Evolutionary conservation across 1,140 invertebrate species (phyloP), one percentile per base, ranked within the genome.

Genomic region (Bombus superbus): DNA sequence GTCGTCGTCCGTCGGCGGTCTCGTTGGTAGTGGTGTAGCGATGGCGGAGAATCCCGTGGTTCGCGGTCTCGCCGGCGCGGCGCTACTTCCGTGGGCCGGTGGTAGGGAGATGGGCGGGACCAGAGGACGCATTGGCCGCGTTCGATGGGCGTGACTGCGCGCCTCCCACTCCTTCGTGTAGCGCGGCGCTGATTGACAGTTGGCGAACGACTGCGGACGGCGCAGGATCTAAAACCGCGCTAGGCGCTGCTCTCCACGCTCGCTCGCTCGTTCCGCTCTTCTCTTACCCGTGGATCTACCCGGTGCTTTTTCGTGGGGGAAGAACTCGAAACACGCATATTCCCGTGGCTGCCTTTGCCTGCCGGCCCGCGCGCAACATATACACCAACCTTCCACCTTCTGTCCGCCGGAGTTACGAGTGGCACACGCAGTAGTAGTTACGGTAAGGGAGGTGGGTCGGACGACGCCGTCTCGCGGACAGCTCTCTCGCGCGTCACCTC

Each of bases 121-220:
- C 83, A 85, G 68, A 62, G 83, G 89, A 44, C 86, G 88, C 88
- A 94, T 95, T 95, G 94, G 94, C 89, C 91, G 91, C 42, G 75
- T 44, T 75, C 59, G 80, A 76, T 87, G 87, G 95, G 94, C 94
- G 94, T 92, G 91, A 18, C 86, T 69, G 40, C 59, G 81, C 71
- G 73, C 84, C 92, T 94, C 95, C 96, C 96, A 95, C 96, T 96
- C 95, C 95, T 90, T 91, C 91, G 93, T 92, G 92, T 92, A 92
- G 87, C 84, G 76, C 94, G 86, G 94, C 95, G 94, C 95, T 96
- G 96, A 96, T 96, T 96, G 96, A 96, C 96, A 96, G 96, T 96
- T 96, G 95, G 96, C 96, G 96, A 96, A 96, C 96, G 96, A 96
- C 96, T 96, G 96, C 96, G 96, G 96, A 96, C 94, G 95, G 96